Evolutionary conservation across 2,797 vertebrate species (phyloP), one percentile per base, ranked within the genome.

Genomic region (Rousettus madagascariensis): DNA sequence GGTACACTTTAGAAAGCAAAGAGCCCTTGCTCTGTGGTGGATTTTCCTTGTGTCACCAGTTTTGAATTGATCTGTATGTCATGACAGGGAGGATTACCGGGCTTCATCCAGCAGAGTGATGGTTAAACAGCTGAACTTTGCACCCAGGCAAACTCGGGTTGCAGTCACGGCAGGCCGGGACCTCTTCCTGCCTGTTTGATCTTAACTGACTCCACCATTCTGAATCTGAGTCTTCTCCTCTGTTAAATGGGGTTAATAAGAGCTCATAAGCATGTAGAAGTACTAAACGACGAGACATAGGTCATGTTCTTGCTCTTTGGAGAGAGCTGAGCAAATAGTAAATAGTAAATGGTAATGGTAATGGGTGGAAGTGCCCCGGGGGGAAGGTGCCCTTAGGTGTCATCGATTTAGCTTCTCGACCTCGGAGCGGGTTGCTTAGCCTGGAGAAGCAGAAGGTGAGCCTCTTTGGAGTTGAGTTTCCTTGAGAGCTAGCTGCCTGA

Each of bases 21-120:
- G 41, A n/a, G 51, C 36, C 36, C 30, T 9, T 3, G 43, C 43
- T 20, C 46, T 1, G 5, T 1, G 49, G 3, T 4, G 55, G 17
- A 28, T 19, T 16, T 43, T 51, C 61, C n/a, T 69, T 19, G n/a
- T 33, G 41, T 43, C 4, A 0, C 8, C 4, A 0, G n/a, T n/a
- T 53, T 71, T 43, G 16, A 22, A 20, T 46, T 6, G 9, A 28
- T 49, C 55, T 69, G 24, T 38, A 28, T 12, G 3, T 17, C 2
- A 0, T 0, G 24, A 38, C 38, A 20, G 41, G 77, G 43, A 68
- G 49, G 30, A 66, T 28, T 28, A 36, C 30, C 24, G 22, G 43
- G 17, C 46, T 22, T 17, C 0, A 0, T 24, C n/a, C 3, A 2
- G 15, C 6, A 49, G 41, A 11, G 43, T 2, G 41, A 26, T 4